Evolutionary conservation across 1,140 invertebrate species (phyloP), one percentile per base, ranked within the genome.

Genomic region (Drosophila ohnishii): DNA sequence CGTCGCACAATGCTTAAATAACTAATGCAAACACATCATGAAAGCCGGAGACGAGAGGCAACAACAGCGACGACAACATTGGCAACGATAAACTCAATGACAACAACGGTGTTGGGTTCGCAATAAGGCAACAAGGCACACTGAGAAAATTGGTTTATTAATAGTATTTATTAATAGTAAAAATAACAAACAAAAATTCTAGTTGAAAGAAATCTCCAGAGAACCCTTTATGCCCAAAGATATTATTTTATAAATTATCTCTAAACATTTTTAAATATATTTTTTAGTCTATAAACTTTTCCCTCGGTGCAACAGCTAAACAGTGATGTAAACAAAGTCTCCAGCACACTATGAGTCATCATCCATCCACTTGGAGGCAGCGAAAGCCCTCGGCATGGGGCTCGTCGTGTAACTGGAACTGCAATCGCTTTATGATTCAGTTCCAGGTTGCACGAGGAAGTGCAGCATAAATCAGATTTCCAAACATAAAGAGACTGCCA

Each of bases 1-100:
- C 40, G 80, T 76, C 80, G 74, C 81, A 85, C 63, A 80, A 66
- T 85, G 69, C 82, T 85, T 85, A 85, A 85, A 85, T 85, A 85
- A 81, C 82, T 86, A 86, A 85, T 64, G 78, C 74, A 85, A 85
- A 85, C 75, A 85, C 75, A 85, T 78, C 57, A 76, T 79, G 62
- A 75, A 55, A 51, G 60, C 34, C 63, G 53, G 37, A 58, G 78
- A 50, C 28, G 47, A 50, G 47, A 16, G 47, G 32, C 58, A 28
- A 14, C 57, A 53, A 32, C 42, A 47, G 22, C 60, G 40, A 14
- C 64, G 51, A 37, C 37, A 48, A 30, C 78, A 73, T 73, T 76
- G 78, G 62, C 55, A 42, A 30, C 61, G 61, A 63, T 64, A 22
- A 64, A 64, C 61, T 69, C 65, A 69, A 69, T 69, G 65, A 63